Evolutionary conservation across 2,888 invertebrate species (phyloP).

Genomic region (Ornithoptera alexandrae): DNA sequence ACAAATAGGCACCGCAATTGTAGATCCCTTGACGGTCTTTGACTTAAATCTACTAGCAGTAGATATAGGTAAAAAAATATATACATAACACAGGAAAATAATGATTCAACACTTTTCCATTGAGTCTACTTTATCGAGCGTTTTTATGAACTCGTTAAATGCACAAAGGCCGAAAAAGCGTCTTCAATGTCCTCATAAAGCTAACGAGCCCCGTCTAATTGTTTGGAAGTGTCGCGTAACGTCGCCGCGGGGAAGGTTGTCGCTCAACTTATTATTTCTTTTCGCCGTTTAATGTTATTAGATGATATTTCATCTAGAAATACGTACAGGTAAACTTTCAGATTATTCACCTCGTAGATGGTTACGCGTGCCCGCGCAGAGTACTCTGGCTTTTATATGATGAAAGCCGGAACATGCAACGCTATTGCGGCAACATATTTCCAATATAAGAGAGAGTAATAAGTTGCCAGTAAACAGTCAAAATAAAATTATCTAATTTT

Average conservation of each 20-base stretch:
- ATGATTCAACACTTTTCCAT: conserved; percentile 27
- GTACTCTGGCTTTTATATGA: too few species aligned
- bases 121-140: conserved; percentile 25
- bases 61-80: too few species aligned
- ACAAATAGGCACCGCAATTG: too few species aligned
- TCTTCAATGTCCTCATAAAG: conserved; percentile 56
- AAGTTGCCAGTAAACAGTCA: too few species aligned
- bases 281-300: conserved; percentile 66
- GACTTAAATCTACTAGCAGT: too few species aligned
- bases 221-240: conserved; percentile 70
- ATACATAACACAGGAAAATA: too few species aligned
- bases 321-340: conserved; percentile 37
- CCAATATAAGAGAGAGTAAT: too few species aligned
- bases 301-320: conserved; percentile 62
- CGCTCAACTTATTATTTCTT: conserved; percentile 60
- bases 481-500: too few species aligned
- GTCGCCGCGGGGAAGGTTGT: conserved; percentile 43
- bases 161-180: conserved; percentile 49
- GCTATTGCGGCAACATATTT: too few species aligned
- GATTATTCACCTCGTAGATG: conserved; percentile 30
- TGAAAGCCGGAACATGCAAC: too few species aligned
- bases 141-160: conserved; percentile 56
- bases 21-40: too few species aligned
- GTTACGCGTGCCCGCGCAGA: neutral
- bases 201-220: conserved; percentile 75